Conservation (phyloP, 2,113 vertebrate species). For the Furnarius figulus region DNA sequence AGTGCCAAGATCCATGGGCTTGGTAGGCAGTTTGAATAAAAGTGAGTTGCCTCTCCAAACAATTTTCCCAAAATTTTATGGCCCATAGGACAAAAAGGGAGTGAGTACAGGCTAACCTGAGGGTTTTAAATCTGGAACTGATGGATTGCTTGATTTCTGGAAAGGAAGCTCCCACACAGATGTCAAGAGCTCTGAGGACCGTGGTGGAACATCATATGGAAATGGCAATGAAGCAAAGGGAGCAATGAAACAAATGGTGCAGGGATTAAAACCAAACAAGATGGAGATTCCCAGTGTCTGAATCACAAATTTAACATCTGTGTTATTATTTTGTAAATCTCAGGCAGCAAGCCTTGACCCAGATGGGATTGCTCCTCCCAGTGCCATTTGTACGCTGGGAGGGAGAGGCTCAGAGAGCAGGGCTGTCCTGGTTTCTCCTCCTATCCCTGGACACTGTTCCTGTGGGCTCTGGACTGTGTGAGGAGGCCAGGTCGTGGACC, state of each 20-base stretch:
- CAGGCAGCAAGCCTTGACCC: not conserved
- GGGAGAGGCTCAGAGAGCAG: not conserved
- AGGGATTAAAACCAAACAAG: not conserved
- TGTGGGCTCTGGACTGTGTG: not conserved
- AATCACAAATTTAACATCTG: not conserved
- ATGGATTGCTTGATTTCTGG: rapidly evolving
- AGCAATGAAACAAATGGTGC: not conserved
- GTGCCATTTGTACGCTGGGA: not conserved
- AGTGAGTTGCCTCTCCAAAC: not conserved
- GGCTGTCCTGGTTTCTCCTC: not conserved
- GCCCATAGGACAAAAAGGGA: not conserved
- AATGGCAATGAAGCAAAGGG: not conserved
- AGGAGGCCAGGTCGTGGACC: not conserved
- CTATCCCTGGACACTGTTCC: not conserved
- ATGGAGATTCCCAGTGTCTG: not conserved
- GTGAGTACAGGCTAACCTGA: not conserved
- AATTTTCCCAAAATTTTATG: not conserved
- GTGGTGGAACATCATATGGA: not conserved
- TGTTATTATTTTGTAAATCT: not conserved
- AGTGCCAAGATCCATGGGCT: not conserved
- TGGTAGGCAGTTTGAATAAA: not conserved
- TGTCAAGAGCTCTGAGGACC: no score
- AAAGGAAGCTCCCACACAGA: not conserved
- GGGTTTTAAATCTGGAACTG: not conserved
- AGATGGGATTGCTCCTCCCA: not conserved